phyloP scores from a whole-genome alignment of 2,888 invertebrate species.

The Gortyna flavago region DNA sequence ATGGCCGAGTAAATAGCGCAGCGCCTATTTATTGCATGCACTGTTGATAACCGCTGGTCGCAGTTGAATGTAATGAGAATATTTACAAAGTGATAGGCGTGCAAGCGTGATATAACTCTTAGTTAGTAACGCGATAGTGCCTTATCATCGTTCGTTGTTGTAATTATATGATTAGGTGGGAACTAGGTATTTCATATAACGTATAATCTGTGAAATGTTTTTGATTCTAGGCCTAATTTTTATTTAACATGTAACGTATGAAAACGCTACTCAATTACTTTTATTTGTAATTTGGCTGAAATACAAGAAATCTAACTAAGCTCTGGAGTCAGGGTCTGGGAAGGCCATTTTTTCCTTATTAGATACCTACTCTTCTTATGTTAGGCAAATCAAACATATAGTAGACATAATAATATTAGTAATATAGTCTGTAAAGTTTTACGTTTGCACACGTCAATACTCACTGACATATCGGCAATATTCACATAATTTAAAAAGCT shows the following conservation, averaged over 20 bases:
- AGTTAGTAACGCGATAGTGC: slow-evolving; percentile 40
- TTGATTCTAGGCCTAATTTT: not conserved
- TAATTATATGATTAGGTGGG: not conserved
- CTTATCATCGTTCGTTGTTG: slow-evolving; percentile 14
- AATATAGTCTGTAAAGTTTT: not conserved
- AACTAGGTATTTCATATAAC: not conserved
- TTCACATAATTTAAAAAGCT: no score
- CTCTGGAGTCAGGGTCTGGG: not conserved
- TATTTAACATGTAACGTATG: not conserved
- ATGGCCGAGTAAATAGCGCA: slow-evolving; percentile 44
- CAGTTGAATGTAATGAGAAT: slow-evolving; percentile 60
- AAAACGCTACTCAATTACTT: not conserved
- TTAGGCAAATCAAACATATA: not conserved
- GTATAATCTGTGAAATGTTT: not conserved
- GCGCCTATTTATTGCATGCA: slow-evolving; percentile 59
- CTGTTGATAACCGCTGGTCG: slow-evolving; percentile 60
- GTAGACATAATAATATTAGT: not conserved
- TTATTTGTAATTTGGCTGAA: not conserved
- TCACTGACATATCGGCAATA: no score
- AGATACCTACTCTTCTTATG: not conserved
- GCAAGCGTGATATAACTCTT: slow-evolving; percentile 58
- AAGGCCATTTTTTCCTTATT: not conserved
- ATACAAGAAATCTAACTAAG: not conserved
- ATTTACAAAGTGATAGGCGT: slow-evolving; percentile 64
- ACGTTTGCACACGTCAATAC: not conserved